phyloP scores from a whole-genome alignment of 2,113 vertebrate species.

The Ia io region DNA sequence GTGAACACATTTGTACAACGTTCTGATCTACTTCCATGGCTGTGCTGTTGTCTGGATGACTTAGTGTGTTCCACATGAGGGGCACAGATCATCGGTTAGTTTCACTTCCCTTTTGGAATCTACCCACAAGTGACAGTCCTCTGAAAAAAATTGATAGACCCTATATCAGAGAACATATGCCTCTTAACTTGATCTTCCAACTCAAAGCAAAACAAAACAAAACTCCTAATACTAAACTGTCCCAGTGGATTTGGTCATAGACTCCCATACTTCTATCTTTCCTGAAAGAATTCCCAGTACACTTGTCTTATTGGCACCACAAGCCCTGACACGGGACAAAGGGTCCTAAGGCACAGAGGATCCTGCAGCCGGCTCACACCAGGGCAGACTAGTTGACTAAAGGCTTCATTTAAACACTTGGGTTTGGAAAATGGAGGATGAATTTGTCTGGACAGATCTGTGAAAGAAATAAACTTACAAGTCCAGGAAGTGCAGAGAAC shows the following conservation, averaged over 20 bases:
- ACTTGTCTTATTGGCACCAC: not conserved
- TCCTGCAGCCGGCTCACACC: not conserved
- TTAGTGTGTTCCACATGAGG: not conserved
- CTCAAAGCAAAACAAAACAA: not conserved
- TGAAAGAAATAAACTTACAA: too few species aligned
- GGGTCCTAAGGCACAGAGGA: accelerated
- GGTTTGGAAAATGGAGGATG: not conserved
- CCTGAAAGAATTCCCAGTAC: not conserved
- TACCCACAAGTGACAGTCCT: not conserved
- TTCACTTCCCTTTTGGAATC: not conserved
- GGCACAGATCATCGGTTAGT: not conserved
- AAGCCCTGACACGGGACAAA: not conserved
- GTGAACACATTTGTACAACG: not conserved
- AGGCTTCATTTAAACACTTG: not conserved
- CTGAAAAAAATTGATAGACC: not conserved
- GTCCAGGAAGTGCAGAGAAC: too few species aligned
- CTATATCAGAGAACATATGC: not conserved
- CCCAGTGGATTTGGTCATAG: not conserved
- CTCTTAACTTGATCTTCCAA: not conserved
- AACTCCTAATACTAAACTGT: not conserved
- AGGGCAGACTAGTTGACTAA: not conserved
- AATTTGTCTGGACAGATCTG: not conserved
- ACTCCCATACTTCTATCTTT: not conserved
- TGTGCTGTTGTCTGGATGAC: not conserved
- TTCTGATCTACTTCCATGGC: not conserved